Conservation (phyloP, 2,113 vertebrate genomes). For the Nansenia antarctica region DNA sequence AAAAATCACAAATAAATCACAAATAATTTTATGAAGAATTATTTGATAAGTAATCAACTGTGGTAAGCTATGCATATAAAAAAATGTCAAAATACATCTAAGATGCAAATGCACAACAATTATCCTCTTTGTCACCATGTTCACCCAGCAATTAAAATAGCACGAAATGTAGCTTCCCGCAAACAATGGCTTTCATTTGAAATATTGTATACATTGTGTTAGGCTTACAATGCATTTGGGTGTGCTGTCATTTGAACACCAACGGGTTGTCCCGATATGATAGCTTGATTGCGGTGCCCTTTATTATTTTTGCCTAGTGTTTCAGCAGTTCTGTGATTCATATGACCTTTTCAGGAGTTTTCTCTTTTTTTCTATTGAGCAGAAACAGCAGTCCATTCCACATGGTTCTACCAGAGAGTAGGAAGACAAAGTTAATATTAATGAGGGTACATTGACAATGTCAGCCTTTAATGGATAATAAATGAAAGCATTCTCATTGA, state of each 20-base stretch:
- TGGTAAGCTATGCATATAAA: constrained; percentile 27
- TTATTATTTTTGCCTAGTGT: constrained; percentile 68
- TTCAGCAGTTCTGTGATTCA: constrained; percentile 68
- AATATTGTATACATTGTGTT: constrained; percentile 48
- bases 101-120: constrained; percentile 40
- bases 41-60: neutral
- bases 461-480: constrained; percentile 66
- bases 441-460: constrained; percentile 62
- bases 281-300: constrained; percentile 70
- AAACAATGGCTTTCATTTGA: constrained; percentile 54
- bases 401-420: constrained; percentile 35
- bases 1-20: neutral
- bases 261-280: constrained; percentile 57
- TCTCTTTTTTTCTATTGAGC: constrained; percentile 45
- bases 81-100: constrained; percentile 6
- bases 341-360: constrained; percentile 70
- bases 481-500: constrained; percentile 54
- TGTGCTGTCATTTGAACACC: constrained; percentile 59
- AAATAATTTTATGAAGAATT: neutral
- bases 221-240: constrained; percentile 39
- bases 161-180: constrained; percentile 33
- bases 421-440: constrained; percentile 67
- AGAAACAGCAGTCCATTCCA: constrained; percentile 46
- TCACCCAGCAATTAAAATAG: constrained; percentile 43
- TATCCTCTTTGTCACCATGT: constrained; percentile 36